Conservation (phyloP, 1,140 invertebrate species). For the Ptiloglossa arizonensis region DNA sequence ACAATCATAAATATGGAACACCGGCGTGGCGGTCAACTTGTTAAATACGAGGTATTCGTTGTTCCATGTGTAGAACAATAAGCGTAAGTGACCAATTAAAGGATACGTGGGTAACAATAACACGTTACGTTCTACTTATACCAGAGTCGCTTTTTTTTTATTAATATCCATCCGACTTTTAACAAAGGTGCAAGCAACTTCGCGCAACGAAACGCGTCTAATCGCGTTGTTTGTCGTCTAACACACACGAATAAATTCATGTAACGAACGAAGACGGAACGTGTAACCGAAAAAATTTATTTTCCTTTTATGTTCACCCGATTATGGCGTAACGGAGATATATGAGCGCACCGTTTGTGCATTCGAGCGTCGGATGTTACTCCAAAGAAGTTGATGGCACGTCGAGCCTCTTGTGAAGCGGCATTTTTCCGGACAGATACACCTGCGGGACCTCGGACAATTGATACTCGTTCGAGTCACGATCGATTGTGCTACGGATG, state of each 20-base stretch:
- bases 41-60: too few relatives aligned
- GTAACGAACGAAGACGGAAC: neutral
- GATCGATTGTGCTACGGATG: constrained; percentile 46
- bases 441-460: constrained; percentile 33
- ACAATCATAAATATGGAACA: too few relatives aligned
- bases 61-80: too few relatives aligned
- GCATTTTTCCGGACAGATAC: constrained; percentile 32
- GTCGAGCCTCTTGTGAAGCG: constrained; percentile 40
- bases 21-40: too few relatives aligned
- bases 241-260: neutral
- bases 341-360: neutral
- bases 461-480: constrained; percentile 37
- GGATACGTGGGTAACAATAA: neutral
- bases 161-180: constrained; percentile 6
- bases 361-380: neutral
- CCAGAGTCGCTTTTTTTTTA: constrained; percentile 13
- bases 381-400: neutral
- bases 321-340: neutral
- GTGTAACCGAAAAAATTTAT: neutral
- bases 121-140: constrained; percentile 1
- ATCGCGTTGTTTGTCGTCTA: neutral
- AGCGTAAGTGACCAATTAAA: too few relatives aligned
- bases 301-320: neutral
- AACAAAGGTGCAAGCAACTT: neutral
- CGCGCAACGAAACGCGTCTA: neutral